Conservation (phyloP, 2,888 invertebrate genomes). For the Macrophya annulata region DNA sequence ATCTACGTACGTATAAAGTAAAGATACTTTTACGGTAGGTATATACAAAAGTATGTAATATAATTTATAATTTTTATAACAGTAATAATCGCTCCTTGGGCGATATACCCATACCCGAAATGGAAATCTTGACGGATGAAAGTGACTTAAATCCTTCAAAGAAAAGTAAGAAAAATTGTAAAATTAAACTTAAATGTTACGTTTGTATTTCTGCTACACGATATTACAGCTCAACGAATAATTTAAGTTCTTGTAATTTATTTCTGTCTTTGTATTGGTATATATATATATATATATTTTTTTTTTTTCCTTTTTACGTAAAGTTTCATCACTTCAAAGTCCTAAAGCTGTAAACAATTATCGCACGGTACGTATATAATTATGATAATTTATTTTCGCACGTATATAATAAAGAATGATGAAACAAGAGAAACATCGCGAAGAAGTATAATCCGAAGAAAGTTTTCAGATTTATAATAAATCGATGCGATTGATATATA, state of each 20-base stretch:
- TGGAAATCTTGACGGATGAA: neutral
- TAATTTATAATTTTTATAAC: too few species aligned
- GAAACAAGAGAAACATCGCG: neutral
- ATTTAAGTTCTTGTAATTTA: slow-evolving; percentile 33
- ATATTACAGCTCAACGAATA: slow-evolving; percentile 20
- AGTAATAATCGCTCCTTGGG: neutral
- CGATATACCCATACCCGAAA: neutral
- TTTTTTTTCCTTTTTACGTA: neutral
- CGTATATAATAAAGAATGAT: neutral
- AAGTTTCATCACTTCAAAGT: neutral
- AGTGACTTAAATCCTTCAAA: slow-evolving; percentile 29
- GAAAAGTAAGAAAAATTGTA: slow-evolving; percentile 5
- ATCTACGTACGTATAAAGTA: neutral
- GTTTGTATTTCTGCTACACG: slow-evolving; percentile 9
- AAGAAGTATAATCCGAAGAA: neutral
- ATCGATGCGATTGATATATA: neutral
- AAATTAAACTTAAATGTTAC: slow-evolving; percentile 35
- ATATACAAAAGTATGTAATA: neutral
- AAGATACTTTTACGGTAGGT: neutral
- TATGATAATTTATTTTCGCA: neutral
- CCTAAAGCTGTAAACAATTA: neutral
- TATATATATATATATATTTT: neutral
- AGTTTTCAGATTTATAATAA: neutral
- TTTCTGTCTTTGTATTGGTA: neutral
- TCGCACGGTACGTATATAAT: neutral